Base-by-base conservation (phyloP, 1,140 invertebrate species). In the Oreohelix idahoensis region DNA sequence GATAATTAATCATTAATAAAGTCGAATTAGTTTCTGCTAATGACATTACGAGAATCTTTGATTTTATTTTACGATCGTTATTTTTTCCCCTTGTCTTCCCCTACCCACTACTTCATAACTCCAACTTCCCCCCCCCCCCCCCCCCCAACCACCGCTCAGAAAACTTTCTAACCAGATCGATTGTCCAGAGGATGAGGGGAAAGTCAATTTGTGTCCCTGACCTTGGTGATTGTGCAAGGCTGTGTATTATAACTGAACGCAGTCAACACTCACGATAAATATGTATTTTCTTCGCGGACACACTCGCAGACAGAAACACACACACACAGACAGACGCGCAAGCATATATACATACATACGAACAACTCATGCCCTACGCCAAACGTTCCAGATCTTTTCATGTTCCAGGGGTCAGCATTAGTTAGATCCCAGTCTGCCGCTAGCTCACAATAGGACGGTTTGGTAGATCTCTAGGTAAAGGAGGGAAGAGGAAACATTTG, bases 1-100 rank as follows among this genome's bases (percentile, higher is more conserved):
- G 53, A 58, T 58, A 58, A 36, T 53, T 20, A 77, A 51, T 77
- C 17, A 58, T 77, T 77, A 53, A 32, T 32, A 45, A 32, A 36
- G 29, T 36, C 38, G 26, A 77, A 49, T 15, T 20, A 2, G 26
- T 36, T 4, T 29, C n/a, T 58, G 35, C 20, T 77, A 77, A 77
- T 36, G 45, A 36, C 20, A 36, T 39, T 17, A 5, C 23, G 38
- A 20, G n/a, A 39, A 36, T 71, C 32, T 36, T 71, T 71, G 32
- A 71, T 35, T 35, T 35, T 23, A 58, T 15, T 58, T 20, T 58
- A 23, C 53, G 20, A 23, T 58, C 53, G 4, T 11, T 58, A 20
- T 58, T 49, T 49, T 8, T 17, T 49, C 45, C 45, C 8, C 10
- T 8, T 4, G 53, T 15, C 8, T 58, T 58, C 23, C 53, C 10